These are phyloP conservation scores for Diceros bicornis DNA, from an alignment of 2,797 vertebrate species.

Conservation along the genomic window DNA sequence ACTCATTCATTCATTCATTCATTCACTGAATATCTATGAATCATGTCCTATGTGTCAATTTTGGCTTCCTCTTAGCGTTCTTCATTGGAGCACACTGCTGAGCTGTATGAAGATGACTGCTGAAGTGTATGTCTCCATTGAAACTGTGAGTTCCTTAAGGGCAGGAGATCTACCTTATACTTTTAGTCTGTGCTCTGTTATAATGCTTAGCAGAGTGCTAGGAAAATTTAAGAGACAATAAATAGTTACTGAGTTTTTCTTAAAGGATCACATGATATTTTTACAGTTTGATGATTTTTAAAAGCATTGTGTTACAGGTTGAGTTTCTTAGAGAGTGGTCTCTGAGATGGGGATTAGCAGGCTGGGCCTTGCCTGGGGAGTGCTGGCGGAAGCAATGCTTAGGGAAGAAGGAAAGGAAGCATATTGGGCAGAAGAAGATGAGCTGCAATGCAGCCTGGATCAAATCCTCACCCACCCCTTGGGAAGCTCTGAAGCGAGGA, in stretches of 20 bases:
- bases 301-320: neutral
- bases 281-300: neutral
- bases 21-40: neutral
- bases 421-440: no score
- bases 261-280: neutral
- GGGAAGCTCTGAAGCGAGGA: neutral
- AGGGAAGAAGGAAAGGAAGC: neutral
- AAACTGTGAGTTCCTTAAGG: neutral
- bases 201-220: neutral
- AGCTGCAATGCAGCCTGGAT: accelerated
- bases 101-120: neutral
- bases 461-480: neutral
- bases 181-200: neutral
- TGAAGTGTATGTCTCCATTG: neutral
- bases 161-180: neutral
- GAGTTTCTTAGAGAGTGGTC: neutral
- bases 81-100: neutral
- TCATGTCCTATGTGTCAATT: neutral
- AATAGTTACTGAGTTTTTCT: constrained; percentile 25
- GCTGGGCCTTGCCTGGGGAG: neutral
- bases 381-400: neutral
- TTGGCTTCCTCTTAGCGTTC: constrained; percentile 2
- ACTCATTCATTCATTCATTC: neutral
- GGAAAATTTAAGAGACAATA: neutral
- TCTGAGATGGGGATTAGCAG: neutral